Percentiles rank a stretch among this genome's conserved stretches.
Evolutionary conservation across 30 jellyfish, hydroid and myxozoan genomes (phyloP).

Genomic region (Pelagia noctiluca): DNA sequence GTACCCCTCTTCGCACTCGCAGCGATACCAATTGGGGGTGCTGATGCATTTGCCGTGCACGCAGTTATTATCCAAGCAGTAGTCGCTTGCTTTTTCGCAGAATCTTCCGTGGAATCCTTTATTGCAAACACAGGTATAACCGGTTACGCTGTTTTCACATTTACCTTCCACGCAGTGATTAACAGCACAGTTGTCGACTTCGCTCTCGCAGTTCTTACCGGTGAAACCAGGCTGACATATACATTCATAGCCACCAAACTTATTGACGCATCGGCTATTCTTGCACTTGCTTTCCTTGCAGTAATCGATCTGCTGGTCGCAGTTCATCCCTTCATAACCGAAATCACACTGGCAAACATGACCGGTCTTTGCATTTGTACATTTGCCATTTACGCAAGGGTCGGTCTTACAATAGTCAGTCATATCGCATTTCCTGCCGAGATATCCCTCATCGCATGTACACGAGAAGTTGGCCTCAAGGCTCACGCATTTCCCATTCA

Average conservation of each 20-base stretch:
- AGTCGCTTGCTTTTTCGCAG: conserved; percentile 49
- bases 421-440: conserved; percentile 21
- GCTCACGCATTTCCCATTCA: conserved; percentile 44
- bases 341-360: conserved; percentile 55
- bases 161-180: conserved; percentile 63
- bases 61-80: conserved; percentile 58
- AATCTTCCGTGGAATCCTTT: conserved; percentile 60
- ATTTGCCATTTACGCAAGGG: conserved; percentile 64
- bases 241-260: conserved; percentile 41
- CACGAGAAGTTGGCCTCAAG: conserved; percentile 28
- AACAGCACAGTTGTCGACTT: conserved; percentile 41
- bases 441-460: conserved; percentile 51
- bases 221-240: conserved; percentile 38
- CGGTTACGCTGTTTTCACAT: conserved; percentile 14
- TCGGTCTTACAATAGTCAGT: conserved; percentile 31
- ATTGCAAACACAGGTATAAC: conserved; percentile 47
- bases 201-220: conserved; percentile 46
- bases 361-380: conserved; percentile 12
- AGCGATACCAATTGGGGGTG: conserved; percentile 41
- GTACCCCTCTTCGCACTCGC: conserved; percentile 60
- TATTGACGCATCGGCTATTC: conserved; percentile 37
- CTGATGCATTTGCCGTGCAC: conserved; percentile 53
- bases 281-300: conserved; percentile 38
- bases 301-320: conserved; percentile 7
- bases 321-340: conserved; percentile 46